phyloP scores from a whole-genome alignment of 2,113 vertebrate genomes.

The Nanorana parkeri region DNA sequence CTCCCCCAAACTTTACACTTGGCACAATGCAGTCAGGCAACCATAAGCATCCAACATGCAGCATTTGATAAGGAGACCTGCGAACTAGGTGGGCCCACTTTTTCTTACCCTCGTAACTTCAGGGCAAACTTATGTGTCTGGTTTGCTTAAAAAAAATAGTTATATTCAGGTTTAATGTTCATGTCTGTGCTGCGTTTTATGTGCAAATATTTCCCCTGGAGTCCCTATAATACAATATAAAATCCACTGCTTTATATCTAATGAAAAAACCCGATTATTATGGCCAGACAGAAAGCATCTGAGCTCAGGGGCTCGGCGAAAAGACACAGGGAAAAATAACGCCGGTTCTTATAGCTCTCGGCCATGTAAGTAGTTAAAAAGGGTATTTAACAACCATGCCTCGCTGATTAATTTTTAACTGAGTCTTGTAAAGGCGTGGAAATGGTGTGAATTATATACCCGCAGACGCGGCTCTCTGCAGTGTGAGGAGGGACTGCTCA shows the following conservation, averaged over 20 bases:
- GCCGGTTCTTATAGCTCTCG: background rate
- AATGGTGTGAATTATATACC: constrained; percentile 45
- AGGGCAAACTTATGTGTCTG: constrained; percentile 34
- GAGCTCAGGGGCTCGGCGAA: background rate
- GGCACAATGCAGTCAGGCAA: too few relatives aligned
- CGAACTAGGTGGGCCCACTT: constrained; percentile 12
- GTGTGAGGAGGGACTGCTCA: background rate
- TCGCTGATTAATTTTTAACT: constrained; percentile 57
- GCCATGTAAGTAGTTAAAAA: constrained; percentile 13
- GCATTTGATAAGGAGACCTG: background rate
- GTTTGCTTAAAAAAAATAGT: constrained; percentile 1
- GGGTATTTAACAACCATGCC: constrained; percentile 29
- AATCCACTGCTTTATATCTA: constrained; percentile 20
- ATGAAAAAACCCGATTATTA: constrained; percentile 39
- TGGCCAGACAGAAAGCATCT: constrained; percentile 42
- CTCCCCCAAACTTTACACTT: too few relatives aligned
- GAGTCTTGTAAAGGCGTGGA: constrained; percentile 55
- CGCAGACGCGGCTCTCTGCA: constrained; percentile 28
- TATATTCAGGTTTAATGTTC: constrained; percentile 8
- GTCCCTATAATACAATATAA: constrained; percentile 14
- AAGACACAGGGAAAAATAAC: background rate
- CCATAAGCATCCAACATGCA: background rate
- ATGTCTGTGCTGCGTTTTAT: constrained; percentile 37
- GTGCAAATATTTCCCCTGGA: constrained; percentile 28
- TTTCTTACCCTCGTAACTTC: background rate